Evolutionary conservation across 2,797 vertebrate species (phyloP), one percentile per base, ranked within the genome.

Genomic region (Antennarius maculatus): DNA sequence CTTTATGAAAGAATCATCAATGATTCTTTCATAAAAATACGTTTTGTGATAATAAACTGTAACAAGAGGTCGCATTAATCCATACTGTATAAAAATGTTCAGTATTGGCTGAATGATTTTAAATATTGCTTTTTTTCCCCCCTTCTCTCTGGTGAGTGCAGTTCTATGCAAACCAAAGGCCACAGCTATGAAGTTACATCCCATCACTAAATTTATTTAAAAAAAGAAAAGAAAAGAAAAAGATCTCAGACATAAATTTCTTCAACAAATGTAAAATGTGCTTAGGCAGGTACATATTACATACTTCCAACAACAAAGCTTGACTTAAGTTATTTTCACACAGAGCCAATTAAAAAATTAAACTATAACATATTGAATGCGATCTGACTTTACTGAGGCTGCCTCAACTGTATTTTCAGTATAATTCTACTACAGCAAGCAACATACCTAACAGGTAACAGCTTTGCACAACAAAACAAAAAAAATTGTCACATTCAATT

Each of bases 401-500:
- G 7, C 5, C 31, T 34, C 31, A 34, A 34, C 31, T 34, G 31
- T 5, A 34, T 34, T 5, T 34, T 34, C 1, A 34, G 31, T 34
- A 5, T 34, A 34, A 34, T 34, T 29, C 27, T 28, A 28, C 50
- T 5, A 12, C 14, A 13, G 29, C 50, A 23, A 15, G 27, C 27
- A 52, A 27, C 27, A 23, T 14, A 13, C 7, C 18, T 51, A 23
- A 29, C 49, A 31, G 51, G 31, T 34, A 5, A 34, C 5, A 34
- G 31, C 31, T 34, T 34, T 34, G 31, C 31, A 34, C 31, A 34
- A 34, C 7, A 8, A 34, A 34, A 34, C 31, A 34, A 5, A 5
- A 34, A 65, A 76, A 31, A 56, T 49, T 28, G 18, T 41, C 49
- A 34, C 45, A 43, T 17, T 65, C 34, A 52, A 16, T 28, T 27